Conservation (phyloP, 2,113 vertebrate genomes). For the Dascyllus trimaculatus region DNA sequence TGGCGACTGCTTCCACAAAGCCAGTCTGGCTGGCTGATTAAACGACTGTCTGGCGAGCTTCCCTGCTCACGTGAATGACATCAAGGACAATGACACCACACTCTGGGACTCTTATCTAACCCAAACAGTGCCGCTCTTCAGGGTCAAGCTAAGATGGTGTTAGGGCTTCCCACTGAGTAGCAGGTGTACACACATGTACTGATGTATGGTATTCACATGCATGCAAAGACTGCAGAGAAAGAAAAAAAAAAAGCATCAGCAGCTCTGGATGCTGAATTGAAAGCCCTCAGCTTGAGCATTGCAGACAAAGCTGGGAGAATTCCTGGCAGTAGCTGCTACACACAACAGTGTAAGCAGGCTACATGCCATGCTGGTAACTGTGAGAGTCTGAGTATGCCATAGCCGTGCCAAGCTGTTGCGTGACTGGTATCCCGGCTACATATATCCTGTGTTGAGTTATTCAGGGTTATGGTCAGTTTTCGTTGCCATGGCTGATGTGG, state of each 20-base stretch:
- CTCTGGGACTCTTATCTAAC: slow-evolving; percentile 39
- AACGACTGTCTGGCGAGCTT: slow-evolving; percentile 18
- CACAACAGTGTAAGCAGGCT: slow-evolving; percentile 18
- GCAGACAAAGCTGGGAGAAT: slow-evolving; percentile 21
- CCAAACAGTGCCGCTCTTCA: slow-evolving; percentile 16
- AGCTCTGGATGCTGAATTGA: not conserved
- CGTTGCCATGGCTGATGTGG: not conserved
- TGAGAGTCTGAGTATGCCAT: slow-evolving; percentile 24
- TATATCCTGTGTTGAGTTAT: slow-evolving; percentile 11
- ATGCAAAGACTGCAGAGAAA: slow-evolving; percentile 21
- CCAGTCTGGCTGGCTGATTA: not conserved
- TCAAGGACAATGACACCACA: slow-evolving; percentile 38
- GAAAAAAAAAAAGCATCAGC: slow-evolving; percentile 16
- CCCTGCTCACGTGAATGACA: not conserved
- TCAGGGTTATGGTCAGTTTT: slow-evolving; percentile 29
- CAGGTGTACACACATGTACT: slow-evolving; percentile 36
- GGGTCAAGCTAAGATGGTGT: slow-evolving; percentile 15
- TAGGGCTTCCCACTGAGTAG: not conserved
- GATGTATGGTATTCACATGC: slow-evolving; percentile 2
- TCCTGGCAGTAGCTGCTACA: slow-evolving; percentile 11
- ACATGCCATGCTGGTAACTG: slow-evolving; percentile 32
- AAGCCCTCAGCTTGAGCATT: slow-evolving; percentile 9
- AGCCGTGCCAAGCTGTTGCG: slow-evolving; percentile 23
- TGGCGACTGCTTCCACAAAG: not conserved
- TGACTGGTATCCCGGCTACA: slow-evolving; percentile 16